Evolutionary conservation across 2,888 invertebrate genomes (phyloP).

Genomic region (Macrosiphum euphorbiae): DNA sequence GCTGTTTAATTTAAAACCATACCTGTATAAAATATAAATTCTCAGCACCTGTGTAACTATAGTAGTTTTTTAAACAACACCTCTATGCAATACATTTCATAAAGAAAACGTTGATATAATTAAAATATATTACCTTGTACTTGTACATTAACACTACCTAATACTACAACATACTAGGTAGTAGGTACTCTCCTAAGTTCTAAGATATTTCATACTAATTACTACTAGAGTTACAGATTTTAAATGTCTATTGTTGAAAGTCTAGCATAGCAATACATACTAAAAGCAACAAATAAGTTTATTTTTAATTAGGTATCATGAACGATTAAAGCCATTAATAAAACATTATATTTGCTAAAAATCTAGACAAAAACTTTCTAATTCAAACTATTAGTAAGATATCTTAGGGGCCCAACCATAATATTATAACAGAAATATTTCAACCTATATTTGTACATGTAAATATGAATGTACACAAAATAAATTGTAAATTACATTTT

Average conservation of each 20-base stretch:
- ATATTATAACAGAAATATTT: neutral
- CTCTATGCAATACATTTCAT: neutral
- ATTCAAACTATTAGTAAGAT: neutral
- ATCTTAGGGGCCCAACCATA: neutral
- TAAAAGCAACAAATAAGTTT: neutral
- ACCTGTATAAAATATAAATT: neutral
- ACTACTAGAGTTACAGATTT: neutral
- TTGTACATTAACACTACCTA: neutral
- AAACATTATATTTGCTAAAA: neutral
- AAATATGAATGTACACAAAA: too few species aligned
- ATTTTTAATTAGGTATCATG: neutral
- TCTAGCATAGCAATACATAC: neutral
- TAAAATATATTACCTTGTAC: neutral
- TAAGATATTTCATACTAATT: neutral
- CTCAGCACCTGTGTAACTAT: neutral
- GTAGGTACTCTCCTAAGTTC: neutral
- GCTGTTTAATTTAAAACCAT: neutral
- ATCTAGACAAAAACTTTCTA: neutral
- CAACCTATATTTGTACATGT: neutral
- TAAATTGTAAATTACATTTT: too few species aligned
- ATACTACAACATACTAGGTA: neutral
- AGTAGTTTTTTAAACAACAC: neutral
- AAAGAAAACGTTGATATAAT: neutral
- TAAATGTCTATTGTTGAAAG: neutral
- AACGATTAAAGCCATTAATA: neutral